Base-by-base conservation (phyloP, 1,140 invertebrate genomes). In the Vanessa tameamea region DNA sequence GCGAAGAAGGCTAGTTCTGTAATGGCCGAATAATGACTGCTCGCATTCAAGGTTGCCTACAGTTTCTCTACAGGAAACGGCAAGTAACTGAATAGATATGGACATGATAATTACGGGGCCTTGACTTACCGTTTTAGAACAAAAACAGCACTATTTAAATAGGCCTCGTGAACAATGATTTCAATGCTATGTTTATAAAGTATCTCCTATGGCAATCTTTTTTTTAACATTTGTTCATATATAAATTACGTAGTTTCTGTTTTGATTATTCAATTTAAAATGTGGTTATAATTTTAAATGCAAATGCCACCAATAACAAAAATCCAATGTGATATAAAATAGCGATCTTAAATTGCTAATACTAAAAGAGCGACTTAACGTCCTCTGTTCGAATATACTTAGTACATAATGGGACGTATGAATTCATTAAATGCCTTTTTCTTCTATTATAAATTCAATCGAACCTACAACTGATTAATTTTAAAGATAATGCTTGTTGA, bases 41-140 rank as follows among this genome's bases (percentile, higher is more conserved):
- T 87, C 86, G 80, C 70, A 79, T 81, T 83, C 90, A 90, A 92
- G 90, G 89, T 86, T 81, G 67, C 74, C 37, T 82, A 80, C 81
- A 81, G 83, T 85, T 89, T 82, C 84, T 88, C 81, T 79, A 75
- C 88, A 92, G 90, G 90, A 91, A 92, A 88, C 86, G 76, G 80
- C 80, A 76, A 85, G 78, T 84, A 86, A 84, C 87, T 81, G 87
- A 89, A 88, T 89, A 88, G 89, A 89, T 90, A 91, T 88, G 86
- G 84, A 87, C 87, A 83, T 87, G 84, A 86, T 87, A 90, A 92
- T 92, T 88, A 87, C 83, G 75, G 75, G 81, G 75, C 90, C 90
- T 92, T 92, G 88, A 89, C 87, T 89, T 89, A 90, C 90, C 86
- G 88, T 92, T 90, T 90, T 87, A 87, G 86, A 89, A 86, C 85